Conservation (phyloP, 92 coral and sea anemone species). For the Plumapathes pennacea region DNA sequence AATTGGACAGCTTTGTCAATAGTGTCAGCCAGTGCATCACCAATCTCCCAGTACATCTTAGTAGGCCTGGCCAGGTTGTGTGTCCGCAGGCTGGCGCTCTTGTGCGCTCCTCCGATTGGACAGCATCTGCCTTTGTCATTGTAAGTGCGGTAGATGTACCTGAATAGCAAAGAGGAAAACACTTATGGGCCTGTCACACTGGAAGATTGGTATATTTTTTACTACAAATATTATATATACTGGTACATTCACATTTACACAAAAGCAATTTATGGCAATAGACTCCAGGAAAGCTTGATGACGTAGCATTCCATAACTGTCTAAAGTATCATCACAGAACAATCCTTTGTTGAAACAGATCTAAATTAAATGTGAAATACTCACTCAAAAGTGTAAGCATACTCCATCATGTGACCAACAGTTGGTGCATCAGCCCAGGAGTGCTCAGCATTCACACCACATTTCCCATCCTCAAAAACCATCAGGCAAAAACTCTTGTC, state of each 20-base stretch:
- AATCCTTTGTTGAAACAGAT: too few species aligned
- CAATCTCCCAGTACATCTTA: slow-evolving; percentile 84
- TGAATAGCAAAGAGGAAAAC: slow-evolving; percentile 10
- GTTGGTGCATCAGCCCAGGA: slow-evolving; percentile 99
- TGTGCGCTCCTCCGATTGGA: slow-evolving; percentile 96
- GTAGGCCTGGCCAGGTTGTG: slow-evolving; percentile 82
- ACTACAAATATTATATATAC: not conserved
- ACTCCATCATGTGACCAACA: slow-evolving; percentile 89
- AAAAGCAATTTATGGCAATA: not conserved
- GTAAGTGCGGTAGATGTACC: slow-evolving; percentile 91
- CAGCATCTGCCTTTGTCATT: slow-evolving; percentile 86
- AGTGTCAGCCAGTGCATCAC: slow-evolving; percentile 61
- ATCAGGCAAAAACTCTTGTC: slow-evolving; percentile 88
- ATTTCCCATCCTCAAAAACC: slow-evolving; percentile 89
- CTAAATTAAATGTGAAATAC: too few species aligned
- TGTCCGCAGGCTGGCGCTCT: slow-evolving; percentile 59
- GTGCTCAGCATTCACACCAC: slow-evolving; percentile 91
- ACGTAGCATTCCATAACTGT: too few species aligned
- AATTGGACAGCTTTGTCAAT: slow-evolving; percentile 79
- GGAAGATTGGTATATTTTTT: too few species aligned
- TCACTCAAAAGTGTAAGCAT: slow-evolving; percentile 84
- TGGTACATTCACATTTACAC: not conserved
- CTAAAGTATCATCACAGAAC: too few species aligned
- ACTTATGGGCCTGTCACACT: too few species aligned
- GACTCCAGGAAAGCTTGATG: too few species aligned